Evolutionary conservation across 1,140 invertebrate genomes (phyloP).

Genomic region (Drosophila mayri): DNA sequence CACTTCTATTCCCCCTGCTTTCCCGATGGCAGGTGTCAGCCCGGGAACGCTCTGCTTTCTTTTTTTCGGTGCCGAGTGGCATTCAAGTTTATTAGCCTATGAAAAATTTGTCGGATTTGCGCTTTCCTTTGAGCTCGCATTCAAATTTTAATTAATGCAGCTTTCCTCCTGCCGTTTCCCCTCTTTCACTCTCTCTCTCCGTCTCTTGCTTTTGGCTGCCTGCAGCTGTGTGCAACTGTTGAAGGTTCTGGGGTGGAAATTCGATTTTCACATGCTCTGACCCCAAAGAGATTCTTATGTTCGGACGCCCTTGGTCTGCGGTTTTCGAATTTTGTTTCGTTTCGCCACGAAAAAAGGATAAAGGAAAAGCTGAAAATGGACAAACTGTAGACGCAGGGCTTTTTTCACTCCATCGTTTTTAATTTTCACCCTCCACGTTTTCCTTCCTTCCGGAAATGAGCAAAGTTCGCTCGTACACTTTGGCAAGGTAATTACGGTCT

Average conservation of each 20-base stretch:
- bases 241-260: slow-evolving; percentile 37
- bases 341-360: slow-evolving; percentile 13
- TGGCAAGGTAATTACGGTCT: slow-evolving; percentile 64
- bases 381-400: slow-evolving; percentile 40
- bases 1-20: slow-evolving; percentile 34
- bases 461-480: slow-evolving; percentile 48
- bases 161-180: neutral
- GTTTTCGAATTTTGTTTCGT: slow-evolving; percentile 56
- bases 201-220: neutral
- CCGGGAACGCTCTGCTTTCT: slow-evolving; percentile 35
- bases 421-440: slow-evolving; percentile 59
- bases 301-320: slow-evolving; percentile 49
- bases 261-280: slow-evolving; percentile 58
- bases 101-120: slow-evolving; percentile 81
- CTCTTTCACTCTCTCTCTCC: neutral
- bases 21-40: slow-evolving; percentile 29
- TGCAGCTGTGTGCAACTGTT: slow-evolving; percentile 29
- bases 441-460: slow-evolving; percentile 48
- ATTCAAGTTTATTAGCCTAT: slow-evolving; percentile 84
- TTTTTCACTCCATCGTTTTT: slow-evolving; percentile 56
- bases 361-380: slow-evolving; percentile 23
- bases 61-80: slow-evolving; percentile 62
- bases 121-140: slow-evolving; percentile 74
- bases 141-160: slow-evolving; percentile 83
- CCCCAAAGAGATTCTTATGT: slow-evolving; percentile 67